Evolutionary conservation across 2,888 invertebrate species (phyloP).

Genomic region (Leptinotarsa peninsularis): DNA sequence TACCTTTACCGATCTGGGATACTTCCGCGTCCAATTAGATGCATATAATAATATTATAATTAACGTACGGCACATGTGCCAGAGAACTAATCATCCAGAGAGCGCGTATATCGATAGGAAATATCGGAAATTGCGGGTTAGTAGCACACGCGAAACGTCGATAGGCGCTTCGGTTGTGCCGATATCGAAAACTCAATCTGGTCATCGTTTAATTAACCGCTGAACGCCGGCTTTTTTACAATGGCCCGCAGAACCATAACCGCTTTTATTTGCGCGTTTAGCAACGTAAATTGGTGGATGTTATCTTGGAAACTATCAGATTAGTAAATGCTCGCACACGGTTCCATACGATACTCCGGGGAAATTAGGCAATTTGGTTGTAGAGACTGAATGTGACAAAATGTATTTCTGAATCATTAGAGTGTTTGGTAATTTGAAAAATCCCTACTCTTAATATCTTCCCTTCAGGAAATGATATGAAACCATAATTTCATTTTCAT

Average conservation of each 20-base stretch:
- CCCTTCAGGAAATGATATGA: too few species aligned
- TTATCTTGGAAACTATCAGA: conserved; percentile 27
- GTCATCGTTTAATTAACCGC: conserved; percentile 45
- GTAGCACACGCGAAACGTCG: conserved; percentile 50
- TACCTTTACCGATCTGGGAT: background rate
- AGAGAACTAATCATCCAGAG: conserved; percentile 30
- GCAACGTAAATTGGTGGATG: conserved; percentile 26
- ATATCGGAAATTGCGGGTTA: conserved; percentile 49
- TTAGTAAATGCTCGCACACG: conserved; percentile 22
- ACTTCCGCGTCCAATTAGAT: conserved; percentile 15
- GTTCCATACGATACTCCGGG: background rate
- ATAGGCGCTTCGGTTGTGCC: conserved; percentile 44
- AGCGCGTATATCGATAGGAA: conserved; percentile 26
- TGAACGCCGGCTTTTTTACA: conserved; percentile 33
- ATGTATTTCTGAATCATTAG: background rate
- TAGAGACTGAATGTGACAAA: background rate
- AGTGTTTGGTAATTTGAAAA: too few species aligned
- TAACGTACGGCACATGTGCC: conserved; percentile 24
- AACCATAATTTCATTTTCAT: too few species aligned
- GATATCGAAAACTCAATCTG: conserved; percentile 44
- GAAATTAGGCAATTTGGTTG: background rate
- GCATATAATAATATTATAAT: conserved; percentile 9
- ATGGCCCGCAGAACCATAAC: conserved; percentile 29
- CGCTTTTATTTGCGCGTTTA: conserved; percentile 32
- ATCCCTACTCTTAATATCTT: too few species aligned